Percentiles rank a stretch among this genome's conserved stretches.
Evolutionary conservation across 2,113 vertebrate species (phyloP).

Genomic region (Pipra filicauda): DNA sequence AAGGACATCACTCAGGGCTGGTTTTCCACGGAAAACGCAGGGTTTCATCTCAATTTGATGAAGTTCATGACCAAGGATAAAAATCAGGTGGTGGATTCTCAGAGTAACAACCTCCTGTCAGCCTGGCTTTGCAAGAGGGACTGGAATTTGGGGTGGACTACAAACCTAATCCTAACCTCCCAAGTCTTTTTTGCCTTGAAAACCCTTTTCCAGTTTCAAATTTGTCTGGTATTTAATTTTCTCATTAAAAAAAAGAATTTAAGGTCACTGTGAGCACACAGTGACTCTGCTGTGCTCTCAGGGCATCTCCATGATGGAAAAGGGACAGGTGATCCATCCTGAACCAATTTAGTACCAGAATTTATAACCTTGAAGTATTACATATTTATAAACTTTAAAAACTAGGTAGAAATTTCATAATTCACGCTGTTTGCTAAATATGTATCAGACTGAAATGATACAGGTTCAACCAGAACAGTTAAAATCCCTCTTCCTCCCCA

Average conservation of each 20-base stretch:
- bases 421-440: neutral
- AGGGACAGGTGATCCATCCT: neutral
- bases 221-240: neutral
- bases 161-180: neutral
- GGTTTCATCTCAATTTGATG: fast-evolving
- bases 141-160: neutral
- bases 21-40: neutral
- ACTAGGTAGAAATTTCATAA: neutral
- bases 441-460: neutral
- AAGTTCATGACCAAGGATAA: neutral
- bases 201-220: neutral
- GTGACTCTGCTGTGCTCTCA: neutral
- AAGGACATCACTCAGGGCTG: fast-evolving
- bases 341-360: neutral
- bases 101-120: too few relatives aligned
- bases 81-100: neutral
- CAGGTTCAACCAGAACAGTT: neutral
- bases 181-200: neutral
- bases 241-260: neutral
- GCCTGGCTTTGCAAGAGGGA: neutral
- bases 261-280: neutral
- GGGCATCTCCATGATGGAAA: neutral
- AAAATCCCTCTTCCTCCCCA: neutral
- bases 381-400: neutral
- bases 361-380: neutral